Evolutionary conservation across 2,113 vertebrate genomes (phyloP), one percentile per base, ranked within the genome.

Genomic region (Crypturellus undulatus): DNA sequence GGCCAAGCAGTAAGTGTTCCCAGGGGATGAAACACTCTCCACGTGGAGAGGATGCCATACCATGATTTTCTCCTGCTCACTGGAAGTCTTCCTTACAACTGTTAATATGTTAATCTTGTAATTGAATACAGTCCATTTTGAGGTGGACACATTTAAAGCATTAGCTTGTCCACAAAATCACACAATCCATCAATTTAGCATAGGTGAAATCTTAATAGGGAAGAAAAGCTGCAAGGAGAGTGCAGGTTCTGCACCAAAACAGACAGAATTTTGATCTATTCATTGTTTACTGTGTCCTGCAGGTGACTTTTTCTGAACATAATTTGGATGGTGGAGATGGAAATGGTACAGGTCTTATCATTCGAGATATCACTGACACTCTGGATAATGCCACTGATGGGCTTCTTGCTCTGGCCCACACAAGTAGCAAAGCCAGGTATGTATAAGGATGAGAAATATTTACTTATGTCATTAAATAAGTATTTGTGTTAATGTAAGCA

Each of bases 241-340:
- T 47, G 36, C 21, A 67, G 32, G 38, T 82, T 75, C 34, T 14
- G 4, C 24, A 21, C 38, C 6, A 25, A 43, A 51, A 25, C 20
- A 4, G 43, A 70, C 45, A 32, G 26, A 51, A 28, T 19, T 58
- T 13, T 32, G 18, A 9, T 30, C 71, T 68, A 32, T 56, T 83
- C 26, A 10, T 68, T 47, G 0, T 88, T 67, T 75, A 12, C 76
- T 93, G 28, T 91, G 6, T 79, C 76, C 54, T 85, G 65, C 95
- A 98, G 97, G 51, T 95, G 77, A 70, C 95, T 62, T 94, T 97
- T 89, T 91, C 96, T 42, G 96, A 96, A 42, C 94, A 81, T 43
- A 42, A 22, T 62, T 54, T 71, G 62, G 32, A 79, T 60, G 30
- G 89, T 30, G 93, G 96, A 79, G 87, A 87, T 75, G 95, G 90